phyloP scores from a whole-genome alignment of 2,888 invertebrate genomes.

The Amphipyra tragopoginis region DNA sequence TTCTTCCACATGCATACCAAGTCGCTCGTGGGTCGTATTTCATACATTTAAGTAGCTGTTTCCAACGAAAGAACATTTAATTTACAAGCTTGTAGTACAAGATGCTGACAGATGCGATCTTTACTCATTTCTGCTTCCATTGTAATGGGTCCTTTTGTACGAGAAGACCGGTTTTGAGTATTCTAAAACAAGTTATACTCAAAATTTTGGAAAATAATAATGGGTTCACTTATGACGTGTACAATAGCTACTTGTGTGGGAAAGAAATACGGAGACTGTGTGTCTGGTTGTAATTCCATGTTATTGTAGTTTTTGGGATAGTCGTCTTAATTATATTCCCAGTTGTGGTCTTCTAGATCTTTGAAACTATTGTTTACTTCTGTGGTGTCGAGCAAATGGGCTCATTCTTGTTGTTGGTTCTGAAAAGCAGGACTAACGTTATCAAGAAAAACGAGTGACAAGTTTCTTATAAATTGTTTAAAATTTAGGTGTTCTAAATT shows the following conservation, averaged over 20 bases:
- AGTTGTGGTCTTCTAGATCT: not conserved
- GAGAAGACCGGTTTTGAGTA: constrained; percentile 36
- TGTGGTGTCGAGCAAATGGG: too few relatives aligned
- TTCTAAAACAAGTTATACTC: constrained; percentile 30
- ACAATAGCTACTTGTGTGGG: constrained; percentile 42
- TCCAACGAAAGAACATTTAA: constrained; percentile 22
- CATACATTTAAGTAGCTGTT: constrained; percentile 25
- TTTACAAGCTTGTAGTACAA: constrained; percentile 32
- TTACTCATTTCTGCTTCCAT: constrained; percentile 32
- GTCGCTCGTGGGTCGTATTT: not conserved
- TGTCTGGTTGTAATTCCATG: not conserved
- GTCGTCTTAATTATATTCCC: too few relatives aligned
- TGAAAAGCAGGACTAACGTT: too few relatives aligned
- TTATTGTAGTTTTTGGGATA: constrained; percentile 1
- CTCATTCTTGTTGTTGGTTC: not conserved
- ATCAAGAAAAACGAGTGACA: not conserved
- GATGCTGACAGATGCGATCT: constrained; percentile 48
- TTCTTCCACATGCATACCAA: not conserved
- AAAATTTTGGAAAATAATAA: constrained; percentile 47
- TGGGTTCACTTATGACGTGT: constrained; percentile 23
- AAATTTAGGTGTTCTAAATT: not conserved
- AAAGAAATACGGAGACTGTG: constrained; percentile 5
- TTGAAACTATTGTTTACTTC: not conserved
- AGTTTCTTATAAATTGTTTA: not conserved
- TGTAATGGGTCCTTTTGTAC: constrained; percentile 43